Conservation (phyloP, 1,140 invertebrate genomes). For the Ectropis grisescens region DNA sequence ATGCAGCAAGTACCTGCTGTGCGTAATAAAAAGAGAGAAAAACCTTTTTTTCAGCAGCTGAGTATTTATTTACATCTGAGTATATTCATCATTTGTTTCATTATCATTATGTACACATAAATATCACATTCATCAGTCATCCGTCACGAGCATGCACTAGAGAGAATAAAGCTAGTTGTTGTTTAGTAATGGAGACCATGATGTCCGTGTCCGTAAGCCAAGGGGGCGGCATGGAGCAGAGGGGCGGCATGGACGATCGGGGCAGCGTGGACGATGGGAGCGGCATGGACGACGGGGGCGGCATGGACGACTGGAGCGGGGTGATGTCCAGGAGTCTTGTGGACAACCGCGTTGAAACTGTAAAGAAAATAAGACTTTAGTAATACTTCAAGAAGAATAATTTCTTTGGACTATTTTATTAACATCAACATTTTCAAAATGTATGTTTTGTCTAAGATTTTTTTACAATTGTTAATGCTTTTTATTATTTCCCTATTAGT, state of each 20-base stretch:
- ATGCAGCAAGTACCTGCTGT: too few relatives aligned
- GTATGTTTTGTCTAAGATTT: too few relatives aligned
- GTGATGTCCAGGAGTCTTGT: conserved; percentile 64
- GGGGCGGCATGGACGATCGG: conserved; percentile 17
- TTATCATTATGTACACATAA: conserved; percentile 59
- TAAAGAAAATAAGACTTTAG: conserved; percentile 15
- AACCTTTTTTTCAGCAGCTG: conserved; percentile 43
- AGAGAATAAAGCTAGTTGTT: conserved; percentile 27
- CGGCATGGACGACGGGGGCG: conserved; percentile 23
- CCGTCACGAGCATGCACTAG: conserved; percentile 31
- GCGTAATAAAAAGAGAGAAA: not conserved
- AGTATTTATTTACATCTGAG: conserved; percentile 62
- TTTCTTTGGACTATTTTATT: too few relatives aligned
- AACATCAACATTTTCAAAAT: too few relatives aligned
- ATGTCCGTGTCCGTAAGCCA: conserved; percentile 50
- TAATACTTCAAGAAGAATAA: too few relatives aligned
- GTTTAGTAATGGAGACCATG: conserved; percentile 57
- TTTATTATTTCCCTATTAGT: too few relatives aligned
- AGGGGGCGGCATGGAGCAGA: conserved; percentile 18
- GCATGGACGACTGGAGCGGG: conserved; percentile 44
- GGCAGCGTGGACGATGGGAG: conserved; percentile 30
- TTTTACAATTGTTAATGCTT: too few relatives aligned
- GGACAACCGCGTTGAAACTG: conserved; percentile 68
- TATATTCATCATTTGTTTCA: conserved; percentile 41
- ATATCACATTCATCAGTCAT: conserved; percentile 64